A percentile compares a stretch with the other conserved stretches of the same genome.
phyloP scores from a whole-genome alignment of 2,888 invertebrate genomes.

The Gari tellinella region DNA sequence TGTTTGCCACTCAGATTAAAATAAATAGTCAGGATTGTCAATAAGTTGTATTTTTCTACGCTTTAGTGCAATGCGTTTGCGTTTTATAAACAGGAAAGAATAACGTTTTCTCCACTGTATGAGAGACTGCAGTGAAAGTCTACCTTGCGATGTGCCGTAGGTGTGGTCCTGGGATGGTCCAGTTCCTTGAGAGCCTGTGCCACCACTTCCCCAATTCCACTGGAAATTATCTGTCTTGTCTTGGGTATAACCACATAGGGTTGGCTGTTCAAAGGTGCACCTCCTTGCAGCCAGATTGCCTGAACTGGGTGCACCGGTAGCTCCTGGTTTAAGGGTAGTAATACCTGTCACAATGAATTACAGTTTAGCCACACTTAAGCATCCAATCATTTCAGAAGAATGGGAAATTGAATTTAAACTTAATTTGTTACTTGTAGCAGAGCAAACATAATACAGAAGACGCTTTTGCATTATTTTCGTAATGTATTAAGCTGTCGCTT shows the following conservation, averaged over 20 bases:
- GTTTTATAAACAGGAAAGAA: too few species aligned
- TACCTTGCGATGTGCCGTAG: constrained; percentile 69
- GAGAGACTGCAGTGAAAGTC: too few species aligned
- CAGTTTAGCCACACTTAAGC: background rate
- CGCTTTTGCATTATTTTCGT: too few species aligned
- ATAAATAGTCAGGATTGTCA: too few species aligned
- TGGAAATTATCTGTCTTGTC: constrained; percentile 71
- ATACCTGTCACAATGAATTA: constrained; percentile 19
- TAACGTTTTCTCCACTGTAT: too few species aligned
- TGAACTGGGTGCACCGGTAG: constrained; percentile 17
- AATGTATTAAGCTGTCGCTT: too few species aligned
- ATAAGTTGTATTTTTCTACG: too few species aligned
- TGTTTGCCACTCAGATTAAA: too few species aligned
- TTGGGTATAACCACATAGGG: constrained; percentile 76
- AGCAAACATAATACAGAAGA: too few species aligned
- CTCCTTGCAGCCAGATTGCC: constrained; percentile 30
- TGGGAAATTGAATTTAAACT: too few species aligned
- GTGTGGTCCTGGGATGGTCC: constrained; percentile 77
- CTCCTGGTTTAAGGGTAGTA: constrained; percentile 38
- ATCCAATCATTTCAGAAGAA: background rate
- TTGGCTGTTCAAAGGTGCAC: constrained; percentile 75
- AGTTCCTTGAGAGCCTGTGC: constrained; percentile 54
- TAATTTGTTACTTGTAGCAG: too few species aligned
- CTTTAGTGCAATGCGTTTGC: too few species aligned
- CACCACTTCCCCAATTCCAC: constrained; percentile 67